Evolutionary conservation across 2,888 invertebrate genomes (phyloP), one percentile per base, ranked within the genome.

Genomic region (Drosophila mulleri): DNA sequence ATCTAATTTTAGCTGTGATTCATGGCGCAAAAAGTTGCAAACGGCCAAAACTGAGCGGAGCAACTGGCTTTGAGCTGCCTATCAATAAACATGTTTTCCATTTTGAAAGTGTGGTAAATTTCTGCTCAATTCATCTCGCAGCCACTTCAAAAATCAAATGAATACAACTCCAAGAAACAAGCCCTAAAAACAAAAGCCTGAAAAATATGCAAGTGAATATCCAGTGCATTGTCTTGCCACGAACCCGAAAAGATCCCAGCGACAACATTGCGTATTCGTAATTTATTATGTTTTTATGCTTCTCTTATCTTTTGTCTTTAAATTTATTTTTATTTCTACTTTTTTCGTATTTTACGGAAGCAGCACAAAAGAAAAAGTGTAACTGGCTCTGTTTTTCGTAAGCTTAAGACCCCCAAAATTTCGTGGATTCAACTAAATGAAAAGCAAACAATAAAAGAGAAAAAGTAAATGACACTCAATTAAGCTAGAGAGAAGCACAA

Each of bases 1-100:
- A 68, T 80, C 84, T 89, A 89, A 85, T 88, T 89, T 85, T 85
- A 86, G 72, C 75, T 63, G 61, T 85, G 84, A 85, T 83, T 85
- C 84, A 85, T 75, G 72, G 69, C 80, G 69, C 77, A 64, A 62
- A 72, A 82, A 69, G 63, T 74, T 64, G 77, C 82, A 59, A 77
- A 78, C 62, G 64, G 66, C 66, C 56, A 65, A 74, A 72, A 53
- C 48, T 16, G 53, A 53, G 53, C 60, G 42, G 56, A 68, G 41
- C 68, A 70, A 71, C 63, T 52, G 70, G 45, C 77, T 71, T 42
- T 35, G 23, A 50, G 66, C 71, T 62, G 50, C 32, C 72, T 72
- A 85, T 88, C 80, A 70, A 84, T 76, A 84, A 84, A 89, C 79
- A 79, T 78, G 79, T 78, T 80, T 74, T 74, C 63, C 66, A 62